These are phyloP conservation scores for Drosophila anomalata DNA, from an alignment of 2,888 invertebrate species.

Conservation along the genomic window DNA sequence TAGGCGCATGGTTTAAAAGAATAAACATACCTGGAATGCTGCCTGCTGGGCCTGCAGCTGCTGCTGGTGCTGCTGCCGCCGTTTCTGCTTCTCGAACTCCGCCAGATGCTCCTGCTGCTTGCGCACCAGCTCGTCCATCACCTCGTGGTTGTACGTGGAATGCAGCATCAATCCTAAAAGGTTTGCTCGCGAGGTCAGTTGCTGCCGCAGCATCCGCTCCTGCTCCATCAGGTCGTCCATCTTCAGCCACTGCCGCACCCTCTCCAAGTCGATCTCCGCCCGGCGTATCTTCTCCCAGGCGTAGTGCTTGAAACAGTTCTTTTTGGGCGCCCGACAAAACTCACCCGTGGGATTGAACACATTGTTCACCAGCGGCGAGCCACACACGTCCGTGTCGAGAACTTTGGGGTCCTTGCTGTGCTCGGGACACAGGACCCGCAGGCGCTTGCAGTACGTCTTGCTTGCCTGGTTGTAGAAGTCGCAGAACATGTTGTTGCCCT, in stretches of 20 bases:
- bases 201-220: conserved; percentile 92
- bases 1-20: neutral
- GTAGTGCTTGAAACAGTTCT: conserved; percentile 95
- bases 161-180: conserved; percentile 97
- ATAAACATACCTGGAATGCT: conserved; percentile 5
- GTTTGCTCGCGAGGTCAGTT: conserved; percentile 92
- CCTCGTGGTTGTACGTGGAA: conserved; percentile 97
- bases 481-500: conserved; percentile 98
- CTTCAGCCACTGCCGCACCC: conserved; percentile 95
- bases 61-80: conserved; percentile 52
- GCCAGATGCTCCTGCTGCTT: conserved; percentile 81
- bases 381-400: conserved; percentile 94
- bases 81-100: conserved; percentile 67
- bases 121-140: conserved; percentile 89
- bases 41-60: conserved; percentile 47
- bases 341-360: conserved; percentile 93
- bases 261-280: conserved; percentile 97
- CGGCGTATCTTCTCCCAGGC: conserved; percentile 97
- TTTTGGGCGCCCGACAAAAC: conserved; percentile 94
- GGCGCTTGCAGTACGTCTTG: conserved; percentile 96
- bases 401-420: conserved; percentile 97
- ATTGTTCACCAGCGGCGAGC: conserved; percentile 93
- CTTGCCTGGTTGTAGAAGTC: conserved; percentile 96
- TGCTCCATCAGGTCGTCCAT: conserved; percentile 97
- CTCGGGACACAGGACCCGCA: conserved; percentile 98